Base-by-base conservation (phyloP, 2,797 vertebrate species). In the Lepilemur ruficaudatus region DNA sequence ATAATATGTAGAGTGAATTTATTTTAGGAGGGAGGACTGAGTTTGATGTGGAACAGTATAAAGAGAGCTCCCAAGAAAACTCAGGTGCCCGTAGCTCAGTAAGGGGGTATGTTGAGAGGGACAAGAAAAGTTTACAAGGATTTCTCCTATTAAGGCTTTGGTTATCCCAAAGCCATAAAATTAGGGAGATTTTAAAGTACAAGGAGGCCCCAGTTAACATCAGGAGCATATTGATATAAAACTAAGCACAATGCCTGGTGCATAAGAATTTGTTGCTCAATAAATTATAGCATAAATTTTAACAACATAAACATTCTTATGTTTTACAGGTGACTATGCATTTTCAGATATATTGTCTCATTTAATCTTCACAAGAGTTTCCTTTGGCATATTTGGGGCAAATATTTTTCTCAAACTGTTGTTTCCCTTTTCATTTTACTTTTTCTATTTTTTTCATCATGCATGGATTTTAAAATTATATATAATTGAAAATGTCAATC, bases 391-490 rank as follows among this genome's bases (percentile, higher is more conserved):
- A 67, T n/a, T 65, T 86, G 9, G 5, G 57, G 13, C 43, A 95
- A 94, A 81, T 80, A 57, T 41, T 93, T 89, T 95, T 84, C 70
- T 85, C 63, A 78, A 75, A 43, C 17, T 70, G 41, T 61, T 88
- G 14, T 79, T 94, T 90, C 59, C 9, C 15, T 50, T 86, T 94
- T 61, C 23, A 67, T 73, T 91, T 97, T 17, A 55, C 25, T 57
- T 89, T 41, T 22, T 3, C 22, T 67, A 12, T 25, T 88, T 93
- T 89, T 92, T 87, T 57, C 22, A 89, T 69, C 50, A 2, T 59
- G 12, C 20, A 84, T 80, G 25, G 7, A 81, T 89, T 89, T 90
- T 76, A 11, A 93, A 95, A 92, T 70, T 79, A 20, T 38, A 80
- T 50, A 4, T 43, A 85, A 55, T 20, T 91, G 73, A 89, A 57